Evolutionary conservation across 2,113 vertebrate genomes (phyloP).

Genomic region (Murina feae): DNA sequence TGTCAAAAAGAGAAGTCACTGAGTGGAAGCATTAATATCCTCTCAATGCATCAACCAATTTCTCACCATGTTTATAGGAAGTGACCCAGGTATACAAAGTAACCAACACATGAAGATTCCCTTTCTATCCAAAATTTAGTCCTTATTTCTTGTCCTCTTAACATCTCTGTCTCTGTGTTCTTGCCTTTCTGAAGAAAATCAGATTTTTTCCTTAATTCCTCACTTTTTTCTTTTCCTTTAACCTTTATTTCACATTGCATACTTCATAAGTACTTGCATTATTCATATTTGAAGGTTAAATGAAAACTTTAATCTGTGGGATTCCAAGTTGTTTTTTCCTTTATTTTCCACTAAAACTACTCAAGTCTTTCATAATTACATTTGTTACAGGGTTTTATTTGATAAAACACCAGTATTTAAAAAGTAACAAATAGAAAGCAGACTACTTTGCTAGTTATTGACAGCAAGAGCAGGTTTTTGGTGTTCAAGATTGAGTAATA

Average conservation of each 20-base stretch:
- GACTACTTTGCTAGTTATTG: slow-evolving; percentile 61
- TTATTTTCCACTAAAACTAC: slow-evolving; percentile 46
- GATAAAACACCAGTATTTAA: slow-evolving; percentile 44
- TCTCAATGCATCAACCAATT: background rate
- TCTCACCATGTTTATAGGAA: background rate
- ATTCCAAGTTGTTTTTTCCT: background rate
- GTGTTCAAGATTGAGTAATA: slow-evolving; percentile 67
- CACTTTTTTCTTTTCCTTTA: background rate
- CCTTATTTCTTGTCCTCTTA: background rate
- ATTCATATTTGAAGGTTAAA: slow-evolving; percentile 8
- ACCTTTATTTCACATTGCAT: background rate
- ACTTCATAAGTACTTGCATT: background rate
- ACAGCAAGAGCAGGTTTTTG: slow-evolving; percentile 62
- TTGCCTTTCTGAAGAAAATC: background rate
- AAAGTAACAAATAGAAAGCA: slow-evolving; percentile 29
- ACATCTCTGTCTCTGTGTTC: background rate
- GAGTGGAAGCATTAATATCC: background rate
- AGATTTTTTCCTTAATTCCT: background rate
- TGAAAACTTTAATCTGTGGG: background rate
- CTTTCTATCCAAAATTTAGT: background rate
- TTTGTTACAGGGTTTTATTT: slow-evolving; percentile 21
- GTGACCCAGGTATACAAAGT: background rate
- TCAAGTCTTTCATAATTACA: background rate
- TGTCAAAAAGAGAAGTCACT: background rate
- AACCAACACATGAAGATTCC: background rate